These are phyloP conservation scores for Rhaphigaster nebulosa DNA, from an alignment of 2,888 invertebrate genomes.

Conservation along the genomic window DNA sequence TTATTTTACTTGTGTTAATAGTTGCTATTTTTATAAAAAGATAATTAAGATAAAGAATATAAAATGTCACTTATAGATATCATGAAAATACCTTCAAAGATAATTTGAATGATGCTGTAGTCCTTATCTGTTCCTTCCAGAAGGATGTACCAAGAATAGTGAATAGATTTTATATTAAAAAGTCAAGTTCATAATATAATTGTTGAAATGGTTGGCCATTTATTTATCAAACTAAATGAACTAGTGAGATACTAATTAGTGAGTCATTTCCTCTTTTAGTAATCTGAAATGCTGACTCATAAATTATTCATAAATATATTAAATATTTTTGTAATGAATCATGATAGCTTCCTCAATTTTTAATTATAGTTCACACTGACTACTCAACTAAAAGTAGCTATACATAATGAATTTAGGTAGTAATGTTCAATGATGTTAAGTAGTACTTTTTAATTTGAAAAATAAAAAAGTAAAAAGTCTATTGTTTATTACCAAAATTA, in stretches of 20 bases:
- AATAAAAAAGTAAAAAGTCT: no score
- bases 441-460: no score
- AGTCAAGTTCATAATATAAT: neutral
- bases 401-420: no score
- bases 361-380: neutral
- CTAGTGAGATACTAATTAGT: neutral
- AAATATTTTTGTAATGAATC: neutral
- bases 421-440: no score
- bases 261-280: neutral
- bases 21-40: no score
- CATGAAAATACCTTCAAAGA: neutral
- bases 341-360: neutral
- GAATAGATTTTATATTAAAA: neutral
- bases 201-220: neutral
- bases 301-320: neutral
- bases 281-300: neutral
- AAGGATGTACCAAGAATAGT: neutral
- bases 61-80: neutral
- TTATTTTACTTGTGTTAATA: neutral
- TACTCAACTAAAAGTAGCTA: no score
- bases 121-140: neutral
- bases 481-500: no score
- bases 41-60: neutral
- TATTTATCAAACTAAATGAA: neutral
- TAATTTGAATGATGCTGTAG: neutral